Evolutionary conservation across 1,140 invertebrate species (phyloP), one percentile per base, ranked within the genome.

Genomic region (Drosophila ambigua): DNA sequence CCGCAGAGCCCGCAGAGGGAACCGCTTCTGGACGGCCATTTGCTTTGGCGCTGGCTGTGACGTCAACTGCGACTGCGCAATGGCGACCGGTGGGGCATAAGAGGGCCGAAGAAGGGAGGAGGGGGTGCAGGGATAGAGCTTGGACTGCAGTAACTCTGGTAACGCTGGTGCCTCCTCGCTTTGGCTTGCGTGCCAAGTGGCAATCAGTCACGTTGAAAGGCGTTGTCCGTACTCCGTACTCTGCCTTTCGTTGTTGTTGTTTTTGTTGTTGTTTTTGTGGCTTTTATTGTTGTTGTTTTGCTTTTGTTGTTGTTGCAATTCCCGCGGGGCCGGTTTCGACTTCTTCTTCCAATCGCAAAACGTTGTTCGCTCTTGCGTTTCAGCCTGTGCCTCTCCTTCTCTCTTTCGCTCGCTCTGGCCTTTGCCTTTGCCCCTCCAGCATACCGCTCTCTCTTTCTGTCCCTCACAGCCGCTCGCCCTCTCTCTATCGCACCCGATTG

Each of bases 131-230:
- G 20, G 1, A 20, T 20, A 20, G 20, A 20, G 20, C 20, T 20
- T 20, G 31, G 66, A 69, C 66, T 69, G 66, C 67, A 71, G 67
- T 71, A 69, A 71, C 67, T 71, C 68, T 64, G 60, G 45, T 61
- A 71, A 59, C 51, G 62, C 43, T 63, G 63, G 24, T 65, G 52
- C 53, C 60, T 48, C 51, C 59, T 39, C 35, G 35, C 52, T 71
- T 48, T 62, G 39, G 74, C 48, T 66, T 71, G 87, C 87, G 87
- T 90, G 87, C 87, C 87, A 90, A 78, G 73, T 79, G 79, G 87
- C 88, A 90, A 90, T 90, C 82, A 90, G 79, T 79, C 77, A 73
- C 79, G 68, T 84, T 82, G 72, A 50, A 75, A 88, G 83, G 83
- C 83, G 83, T 89, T 89, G 68, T 88, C 82, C 82, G 72, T 72